Evolutionary conservation across 53 echinoderm and acorn worm species (phyloP).

Genomic region (Glandiceps talaboti): DNA sequence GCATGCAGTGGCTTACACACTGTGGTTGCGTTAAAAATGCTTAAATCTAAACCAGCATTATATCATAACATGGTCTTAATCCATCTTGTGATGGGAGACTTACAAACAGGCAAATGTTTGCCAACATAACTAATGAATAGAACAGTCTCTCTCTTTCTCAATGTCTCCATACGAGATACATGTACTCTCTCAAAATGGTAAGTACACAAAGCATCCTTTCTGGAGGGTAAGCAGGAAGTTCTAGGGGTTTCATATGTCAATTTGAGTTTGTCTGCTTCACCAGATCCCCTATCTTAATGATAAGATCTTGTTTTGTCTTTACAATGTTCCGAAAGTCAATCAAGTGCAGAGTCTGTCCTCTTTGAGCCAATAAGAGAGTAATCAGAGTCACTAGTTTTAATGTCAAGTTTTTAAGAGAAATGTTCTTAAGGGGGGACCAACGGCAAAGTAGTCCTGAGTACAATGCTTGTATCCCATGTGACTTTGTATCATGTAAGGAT

Average conservation of each 20-base stretch:
- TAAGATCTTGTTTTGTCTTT: background rate
- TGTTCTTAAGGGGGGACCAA: background rate
- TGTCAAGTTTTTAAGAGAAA: background rate
- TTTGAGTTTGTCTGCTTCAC: background rate
- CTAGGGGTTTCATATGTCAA: background rate
- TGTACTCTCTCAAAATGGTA: background rate
- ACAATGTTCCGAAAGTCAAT: background rate
- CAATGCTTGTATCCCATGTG: background rate
- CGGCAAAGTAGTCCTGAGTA: background rate
- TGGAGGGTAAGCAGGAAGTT: background rate
- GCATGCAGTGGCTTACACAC: background rate
- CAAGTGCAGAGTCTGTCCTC: background rate
- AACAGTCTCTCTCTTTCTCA: background rate
- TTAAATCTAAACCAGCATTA: background rate
- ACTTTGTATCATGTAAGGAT: background rate
- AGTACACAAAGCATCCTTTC: background rate
- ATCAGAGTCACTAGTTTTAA: background rate
- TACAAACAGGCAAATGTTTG: background rate
- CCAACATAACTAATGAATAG: background rate
- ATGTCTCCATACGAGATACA: background rate
- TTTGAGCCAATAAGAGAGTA: background rate
- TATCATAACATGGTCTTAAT: background rate
- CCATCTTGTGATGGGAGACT: background rate
- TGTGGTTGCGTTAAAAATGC: background rate
- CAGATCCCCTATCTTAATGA: background rate